Evolutionary conservation across 2,113 vertebrate genomes (phyloP).

Genomic region (Festucalex cinctus): DNA sequence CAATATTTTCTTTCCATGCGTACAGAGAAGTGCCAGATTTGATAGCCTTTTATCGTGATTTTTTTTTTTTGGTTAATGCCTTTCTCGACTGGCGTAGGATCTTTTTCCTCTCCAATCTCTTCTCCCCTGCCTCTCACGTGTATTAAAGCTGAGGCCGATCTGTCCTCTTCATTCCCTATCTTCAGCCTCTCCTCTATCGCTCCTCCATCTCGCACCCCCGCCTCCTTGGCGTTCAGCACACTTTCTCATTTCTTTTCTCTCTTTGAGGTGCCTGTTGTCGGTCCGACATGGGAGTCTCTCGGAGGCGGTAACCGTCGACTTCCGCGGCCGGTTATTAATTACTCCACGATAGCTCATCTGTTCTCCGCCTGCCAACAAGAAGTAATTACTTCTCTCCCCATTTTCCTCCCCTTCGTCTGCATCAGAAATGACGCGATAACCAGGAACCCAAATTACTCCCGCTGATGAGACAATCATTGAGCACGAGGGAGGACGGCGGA

Average conservation of each 20-base stretch:
- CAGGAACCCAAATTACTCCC: conserved; percentile 67
- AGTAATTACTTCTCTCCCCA: conserved; percentile 61
- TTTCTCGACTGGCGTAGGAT: conserved; percentile 5
- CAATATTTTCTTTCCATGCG: conserved; percentile 1
- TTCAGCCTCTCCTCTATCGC: conserved; percentile 37
- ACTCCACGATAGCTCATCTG: conserved; percentile 60
- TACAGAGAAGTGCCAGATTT: conserved; percentile 14
- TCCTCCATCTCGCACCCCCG: conserved; percentile 34
- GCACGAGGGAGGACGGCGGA: conserved; percentile 39
- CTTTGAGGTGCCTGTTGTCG: conserved; percentile 55
- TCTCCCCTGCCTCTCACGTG: conserved; percentile 28
- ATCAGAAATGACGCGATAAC: conserved; percentile 71
- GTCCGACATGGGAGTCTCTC: conserved; percentile 35
- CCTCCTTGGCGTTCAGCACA: conserved; percentile 32
- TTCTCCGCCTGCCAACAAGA: conserved; percentile 54
- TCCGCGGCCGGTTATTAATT: conserved; percentile 65
- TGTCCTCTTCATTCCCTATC: conserved; percentile 56
- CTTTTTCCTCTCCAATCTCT: conserved; percentile 16
- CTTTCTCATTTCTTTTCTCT: conserved; percentile 44
- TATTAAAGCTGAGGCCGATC: conserved; percentile 43
- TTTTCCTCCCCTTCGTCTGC: conserved; percentile 47
- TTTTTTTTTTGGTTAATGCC: conserved; percentile 27
- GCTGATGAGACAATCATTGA: conserved; percentile 71
- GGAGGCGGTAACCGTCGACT: conserved; percentile 42
- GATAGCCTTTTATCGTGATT: conserved; percentile 19